A percentile compares a stretch with the other conserved stretches of the same genome.
Evolutionary conservation across 1,140 invertebrate genomes (phyloP).

Genomic region (Zaprionus inermis): DNA sequence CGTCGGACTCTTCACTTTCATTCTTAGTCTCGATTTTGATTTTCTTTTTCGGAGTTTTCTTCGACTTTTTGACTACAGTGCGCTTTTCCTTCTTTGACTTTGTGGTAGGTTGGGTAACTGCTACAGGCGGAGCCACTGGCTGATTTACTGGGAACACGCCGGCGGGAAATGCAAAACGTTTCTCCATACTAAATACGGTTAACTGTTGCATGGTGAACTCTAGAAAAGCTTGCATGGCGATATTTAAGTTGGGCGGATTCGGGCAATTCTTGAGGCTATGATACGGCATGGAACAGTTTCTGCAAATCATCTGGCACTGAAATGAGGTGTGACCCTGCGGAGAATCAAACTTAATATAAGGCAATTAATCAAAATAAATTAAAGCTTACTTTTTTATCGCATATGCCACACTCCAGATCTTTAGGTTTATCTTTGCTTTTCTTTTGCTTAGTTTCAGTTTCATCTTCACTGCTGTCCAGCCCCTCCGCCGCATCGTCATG

Average conservation of each 20-base stretch:
- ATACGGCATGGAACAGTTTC: conserved; percentile 69
- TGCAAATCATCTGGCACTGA: conserved; percentile 77
- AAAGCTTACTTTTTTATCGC: conserved; percentile 61
- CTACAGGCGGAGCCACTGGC: neutral
- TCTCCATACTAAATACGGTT: conserved; percentile 54
- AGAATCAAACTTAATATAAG: neutral
- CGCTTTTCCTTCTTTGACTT: conserved; percentile 59
- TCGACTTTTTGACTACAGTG: conserved; percentile 29
- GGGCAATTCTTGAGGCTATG: conserved; percentile 71
- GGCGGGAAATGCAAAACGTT: conserved; percentile 54
- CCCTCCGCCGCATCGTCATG: conserved; percentile 32
- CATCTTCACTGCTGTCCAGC: neutral
- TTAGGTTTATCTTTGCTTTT: conserved; percentile 39
- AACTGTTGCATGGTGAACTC: conserved; percentile 78
- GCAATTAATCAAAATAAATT: neutral
- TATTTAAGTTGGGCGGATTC: conserved; percentile 65
- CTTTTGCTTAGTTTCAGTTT: neutral
- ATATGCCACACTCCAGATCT: conserved; percentile 43
- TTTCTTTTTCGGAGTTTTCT: conserved; percentile 51
- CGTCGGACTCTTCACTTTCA: conserved; percentile 47
- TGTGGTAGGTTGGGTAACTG: neutral
- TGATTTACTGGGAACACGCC: conserved; percentile 9
- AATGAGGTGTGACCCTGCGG: conserved; percentile 72
- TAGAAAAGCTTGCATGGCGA: conserved; percentile 69
- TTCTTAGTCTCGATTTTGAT: conserved; percentile 49